Conservation (phyloP, 2,888 invertebrate genomes). For the Athripsodes cinereus region DNA sequence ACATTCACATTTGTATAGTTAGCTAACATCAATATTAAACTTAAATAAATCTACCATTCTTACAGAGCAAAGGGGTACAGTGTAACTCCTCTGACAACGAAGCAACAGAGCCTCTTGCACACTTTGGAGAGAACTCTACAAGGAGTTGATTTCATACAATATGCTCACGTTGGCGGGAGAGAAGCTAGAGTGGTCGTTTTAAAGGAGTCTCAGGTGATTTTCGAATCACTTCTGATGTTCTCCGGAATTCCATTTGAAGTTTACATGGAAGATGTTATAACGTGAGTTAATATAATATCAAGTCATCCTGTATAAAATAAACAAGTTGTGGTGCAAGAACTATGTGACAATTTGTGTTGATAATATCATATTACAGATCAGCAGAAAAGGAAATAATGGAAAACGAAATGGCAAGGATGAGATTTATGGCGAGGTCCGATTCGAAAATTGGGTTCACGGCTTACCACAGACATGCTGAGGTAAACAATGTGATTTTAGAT, state of each 20-base stretch:
- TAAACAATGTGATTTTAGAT: no score
- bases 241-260: conserved; percentile 38
- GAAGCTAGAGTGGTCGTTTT: conserved; percentile 42
- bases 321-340: no score
- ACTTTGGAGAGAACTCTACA: conserved; percentile 29
- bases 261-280: conserved; percentile 43
- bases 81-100: conserved; percentile 32
- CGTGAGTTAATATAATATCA: conserved; percentile 33
- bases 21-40: no score
- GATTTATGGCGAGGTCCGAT: neutral
- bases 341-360: no score
- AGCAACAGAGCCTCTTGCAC: conserved; percentile 33
- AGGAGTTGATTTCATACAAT: conserved; percentile 35
- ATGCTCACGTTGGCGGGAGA: conserved; percentile 33
- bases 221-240: conserved; percentile 34
- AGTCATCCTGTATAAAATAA: neutral
- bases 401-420: neutral
- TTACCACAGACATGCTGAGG: neutral
- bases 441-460: neutral
- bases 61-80: conserved; percentile 39
- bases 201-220: conserved; percentile 35
- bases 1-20: neutral
- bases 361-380: neutral
- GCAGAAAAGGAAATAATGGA: neutral
- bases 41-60: no score